Conservation (phyloP, 2,113 vertebrate genomes). For the Solea senegalensis region DNA sequence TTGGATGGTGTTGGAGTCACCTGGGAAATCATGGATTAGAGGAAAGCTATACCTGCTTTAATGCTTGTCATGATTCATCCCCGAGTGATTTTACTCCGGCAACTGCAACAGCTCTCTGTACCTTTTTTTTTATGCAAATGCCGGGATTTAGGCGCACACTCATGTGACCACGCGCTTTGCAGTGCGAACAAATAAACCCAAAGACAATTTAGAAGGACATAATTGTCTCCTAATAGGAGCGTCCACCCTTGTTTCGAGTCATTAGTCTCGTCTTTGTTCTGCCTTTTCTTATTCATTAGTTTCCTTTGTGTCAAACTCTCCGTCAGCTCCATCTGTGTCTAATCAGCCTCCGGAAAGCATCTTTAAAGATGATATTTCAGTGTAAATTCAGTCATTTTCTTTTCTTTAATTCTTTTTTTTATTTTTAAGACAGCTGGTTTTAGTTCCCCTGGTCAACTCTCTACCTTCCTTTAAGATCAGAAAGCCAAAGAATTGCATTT, state of each 20-base stretch:
- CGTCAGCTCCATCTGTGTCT: conserved; percentile 37
- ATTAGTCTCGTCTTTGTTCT: conserved; percentile 35
- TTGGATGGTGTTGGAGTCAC: conserved; percentile 34
- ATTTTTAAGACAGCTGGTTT: conserved; percentile 14
- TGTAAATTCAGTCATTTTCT: conserved; percentile 7
- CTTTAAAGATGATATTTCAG: conserved; percentile 21
- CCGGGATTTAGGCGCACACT: not conserved
- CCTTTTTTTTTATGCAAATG: conserved; percentile 1
- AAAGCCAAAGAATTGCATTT: not conserved
- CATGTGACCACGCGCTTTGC: not conserved
- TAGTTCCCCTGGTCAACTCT: conserved; percentile 32
- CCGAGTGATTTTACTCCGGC: not conserved
- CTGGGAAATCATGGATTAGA: conserved; percentile 54
- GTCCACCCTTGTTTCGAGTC: conserved; percentile 30
- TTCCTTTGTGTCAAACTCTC: conserved; percentile 32
- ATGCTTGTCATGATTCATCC: conserved; percentile 3
- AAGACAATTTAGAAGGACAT: conserved; percentile 37
- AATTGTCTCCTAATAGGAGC: conserved; percentile 46
- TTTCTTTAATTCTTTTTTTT: not conserved
- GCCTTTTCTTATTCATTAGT: conserved; percentile 34
- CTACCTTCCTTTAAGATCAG: conserved; percentile 27
- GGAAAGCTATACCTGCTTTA: conserved; percentile 26
- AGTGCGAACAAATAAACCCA: conserved; percentile 8
- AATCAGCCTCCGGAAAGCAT: conserved; percentile 35
- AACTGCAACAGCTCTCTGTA: not conserved